phyloP scores from a whole-genome alignment of 2,797 vertebrate species.

The Nannoperca obscura region DNA sequence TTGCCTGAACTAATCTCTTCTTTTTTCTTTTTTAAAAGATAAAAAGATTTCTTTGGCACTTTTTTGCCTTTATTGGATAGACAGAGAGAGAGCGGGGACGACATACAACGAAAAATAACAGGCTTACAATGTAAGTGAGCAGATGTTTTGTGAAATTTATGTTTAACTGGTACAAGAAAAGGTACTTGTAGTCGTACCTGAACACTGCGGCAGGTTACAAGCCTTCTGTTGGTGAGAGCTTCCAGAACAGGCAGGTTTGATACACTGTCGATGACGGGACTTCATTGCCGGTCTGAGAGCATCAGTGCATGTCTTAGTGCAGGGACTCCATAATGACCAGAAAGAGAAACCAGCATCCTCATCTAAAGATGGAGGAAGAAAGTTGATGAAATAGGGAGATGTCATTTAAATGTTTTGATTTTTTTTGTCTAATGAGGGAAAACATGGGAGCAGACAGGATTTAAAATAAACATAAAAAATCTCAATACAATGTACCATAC shows the following conservation, averaged over 20 bases:
- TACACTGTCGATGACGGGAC: slow-evolving; percentile 84
- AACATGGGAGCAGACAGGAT: background rate
- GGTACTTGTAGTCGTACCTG: slow-evolving; percentile 73
- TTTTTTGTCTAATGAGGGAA: background rate
- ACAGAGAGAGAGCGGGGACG: no score
- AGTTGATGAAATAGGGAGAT: background rate
- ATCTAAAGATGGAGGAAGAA: slow-evolving; percentile 57
- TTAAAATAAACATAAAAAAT: background rate
- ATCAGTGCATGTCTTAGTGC: slow-evolving; percentile 88
- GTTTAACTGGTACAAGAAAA: background rate
- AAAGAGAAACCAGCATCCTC: slow-evolving; percentile 82
- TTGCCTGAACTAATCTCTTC: background rate
- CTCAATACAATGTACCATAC: background rate
- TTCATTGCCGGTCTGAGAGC: slow-evolving; percentile 79
- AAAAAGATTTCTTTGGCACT: no score
- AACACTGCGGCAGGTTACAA: slow-evolving; percentile 91
- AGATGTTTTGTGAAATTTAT: background rate
- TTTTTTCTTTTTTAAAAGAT: no score
- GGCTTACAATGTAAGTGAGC: background rate
- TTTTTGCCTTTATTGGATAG: no score
- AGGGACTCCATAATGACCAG: slow-evolving; percentile 89
- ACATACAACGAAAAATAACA: background rate
- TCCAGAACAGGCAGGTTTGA: slow-evolving; percentile 83
- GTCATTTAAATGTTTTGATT: background rate
- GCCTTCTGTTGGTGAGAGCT: slow-evolving; percentile 82